Base-by-base conservation (phyloP, 2,113 vertebrate genomes). In the Odocoileus virginianus region DNA sequence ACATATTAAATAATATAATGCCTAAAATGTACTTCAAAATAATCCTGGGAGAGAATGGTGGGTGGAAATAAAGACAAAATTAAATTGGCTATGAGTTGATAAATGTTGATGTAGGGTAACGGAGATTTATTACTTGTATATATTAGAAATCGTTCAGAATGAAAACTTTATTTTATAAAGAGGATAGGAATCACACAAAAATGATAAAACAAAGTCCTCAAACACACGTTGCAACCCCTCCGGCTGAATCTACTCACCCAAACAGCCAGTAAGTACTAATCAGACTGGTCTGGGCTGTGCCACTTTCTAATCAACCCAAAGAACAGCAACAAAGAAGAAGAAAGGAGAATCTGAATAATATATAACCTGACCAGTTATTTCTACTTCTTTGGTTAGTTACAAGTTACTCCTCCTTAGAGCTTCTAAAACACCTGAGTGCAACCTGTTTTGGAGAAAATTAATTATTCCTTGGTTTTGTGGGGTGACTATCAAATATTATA, bases 401-500 rank as follows among this genome's bases (percentile, higher is more conserved):
- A 93, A 64, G 58, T 92, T 64, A 90, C 28, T 67, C 36, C 71
- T 91, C 45, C 36, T 88, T 87, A 64, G 47, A 58, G 33, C 30
- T 93, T 89, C 87, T 54, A 54, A 58, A 89, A 36, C 60, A 94
- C 13, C 45, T 88, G 55, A 96, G 94, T 58, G 30, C 23, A 88
- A 84, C 27, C 74, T 33, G 8, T 67, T 89, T 97, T 40, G 89
- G 61, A 83, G 50, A 86, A 57, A 27, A 84, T 84, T 9, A 94
- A 95, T 95, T 91, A 93, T 96, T 95, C 14, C 54, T 79, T 84
- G 71, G 36, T 96, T 93, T 95, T 82, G 71, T 67, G 43, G 23
- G 25, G 25, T 88, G 40, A 96, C 90, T 85, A 93, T 78, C 52
- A 86, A 71, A 86, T 79, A 14, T 79, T 87, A 55, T 40, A 91